Percentiles rank a stretch among this genome's conserved stretches.
phyloP scores from a whole-genome alignment of 2,888 invertebrate species.

The Microctonus hyperodae region DNA sequence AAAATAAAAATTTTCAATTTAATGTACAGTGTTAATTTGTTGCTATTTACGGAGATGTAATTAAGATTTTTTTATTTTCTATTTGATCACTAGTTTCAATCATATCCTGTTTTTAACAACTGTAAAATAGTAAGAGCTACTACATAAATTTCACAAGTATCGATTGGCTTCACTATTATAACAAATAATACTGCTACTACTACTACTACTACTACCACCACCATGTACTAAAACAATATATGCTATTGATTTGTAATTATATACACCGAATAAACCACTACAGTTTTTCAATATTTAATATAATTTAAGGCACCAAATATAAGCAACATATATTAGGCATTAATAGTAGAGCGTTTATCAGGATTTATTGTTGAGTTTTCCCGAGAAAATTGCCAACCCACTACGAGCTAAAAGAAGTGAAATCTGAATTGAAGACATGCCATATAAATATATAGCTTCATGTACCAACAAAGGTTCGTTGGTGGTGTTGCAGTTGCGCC shows the following conservation, averaged over 20 bases:
- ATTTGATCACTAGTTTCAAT: not conserved
- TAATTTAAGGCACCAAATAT: not conserved
- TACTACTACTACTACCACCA: not conserved
- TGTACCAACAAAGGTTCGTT: too few species aligned
- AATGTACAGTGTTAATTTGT: too few species aligned
- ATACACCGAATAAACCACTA: not conserved
- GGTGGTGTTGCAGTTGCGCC: too few species aligned
- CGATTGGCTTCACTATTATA: slow-evolving; percentile 4
- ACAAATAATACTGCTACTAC: not conserved
- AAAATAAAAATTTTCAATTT: too few species aligned
- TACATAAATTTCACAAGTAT: slow-evolving; percentile 13
- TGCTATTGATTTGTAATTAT: too few species aligned
- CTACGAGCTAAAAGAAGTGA: not conserved
- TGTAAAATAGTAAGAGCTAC: not conserved
- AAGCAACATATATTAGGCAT: not conserved
- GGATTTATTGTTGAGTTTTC: not conserved
- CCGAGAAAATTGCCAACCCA: not conserved
- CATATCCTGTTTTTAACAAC: not conserved
- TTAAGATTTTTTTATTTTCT: not conserved
- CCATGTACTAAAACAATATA: too few species aligned
- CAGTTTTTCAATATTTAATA: not conserved
- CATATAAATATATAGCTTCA: too few species aligned
- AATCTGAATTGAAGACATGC: slow-evolving; percentile 3
- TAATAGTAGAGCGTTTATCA: not conserved
- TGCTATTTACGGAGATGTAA: not conserved